A percentile compares a stretch with the other conserved stretches of the same genome.
Evolutionary conservation across 2,888 invertebrate genomes (phyloP).

Genomic region (Amiota communis): DNA sequence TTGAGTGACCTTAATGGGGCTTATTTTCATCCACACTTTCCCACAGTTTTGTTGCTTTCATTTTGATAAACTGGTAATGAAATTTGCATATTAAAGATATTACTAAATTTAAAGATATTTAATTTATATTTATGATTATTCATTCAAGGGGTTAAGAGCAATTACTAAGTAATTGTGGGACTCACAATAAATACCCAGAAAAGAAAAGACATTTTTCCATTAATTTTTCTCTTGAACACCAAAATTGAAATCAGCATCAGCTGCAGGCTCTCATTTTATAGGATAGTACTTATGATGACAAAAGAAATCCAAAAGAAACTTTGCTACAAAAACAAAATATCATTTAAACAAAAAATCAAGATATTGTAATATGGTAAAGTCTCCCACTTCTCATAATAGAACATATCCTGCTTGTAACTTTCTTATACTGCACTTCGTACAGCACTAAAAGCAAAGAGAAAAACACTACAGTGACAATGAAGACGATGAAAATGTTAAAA

Average conservation of each 20-base stretch:
- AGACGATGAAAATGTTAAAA: neutral
- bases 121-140: neutral
- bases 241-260: conserved; percentile 6
- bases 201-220: neutral
- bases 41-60: neutral
- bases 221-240: neutral
- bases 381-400: no score
- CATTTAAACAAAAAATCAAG: neutral
- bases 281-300: neutral
- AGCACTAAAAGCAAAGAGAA: neutral
- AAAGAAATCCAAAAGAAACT: neutral
- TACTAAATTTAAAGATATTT: neutral
- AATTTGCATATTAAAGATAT: neutral
- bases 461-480: neutral
- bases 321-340: neutral
- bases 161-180: no score
- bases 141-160: neutral
- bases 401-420: no score
- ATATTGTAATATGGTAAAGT: neutral
- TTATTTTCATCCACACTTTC: neutral
- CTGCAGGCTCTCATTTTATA: conserved; percentile 14
- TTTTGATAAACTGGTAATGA: neutral
- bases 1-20: neutral
- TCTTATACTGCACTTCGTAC: no score
- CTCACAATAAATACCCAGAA: no score